Percentiles rank a stretch among this genome's conserved stretches.
phyloP scores from a whole-genome alignment of 2,888 invertebrate species.

The Tipula vernalis region DNA sequence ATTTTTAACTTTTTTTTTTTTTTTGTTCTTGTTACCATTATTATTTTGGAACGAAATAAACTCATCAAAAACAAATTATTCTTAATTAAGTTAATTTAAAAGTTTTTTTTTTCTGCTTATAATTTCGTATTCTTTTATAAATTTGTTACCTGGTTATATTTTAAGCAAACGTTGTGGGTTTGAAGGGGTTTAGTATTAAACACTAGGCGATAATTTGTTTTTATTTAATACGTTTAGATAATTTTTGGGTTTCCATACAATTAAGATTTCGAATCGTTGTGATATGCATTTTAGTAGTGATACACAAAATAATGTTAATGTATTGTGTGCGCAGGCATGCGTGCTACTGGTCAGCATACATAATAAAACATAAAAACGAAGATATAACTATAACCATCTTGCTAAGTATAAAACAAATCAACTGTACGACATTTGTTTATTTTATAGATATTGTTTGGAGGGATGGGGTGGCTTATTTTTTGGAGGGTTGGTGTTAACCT shows the following conservation, averaged over 20 bases:
- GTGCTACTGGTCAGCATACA: neutral
- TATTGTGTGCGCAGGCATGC: neutral
- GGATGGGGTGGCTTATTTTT: neutral
- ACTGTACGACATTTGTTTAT: neutral
- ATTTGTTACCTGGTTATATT: neutral
- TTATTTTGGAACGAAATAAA: neutral
- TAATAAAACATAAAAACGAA: neutral
- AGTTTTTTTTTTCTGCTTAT: neutral
- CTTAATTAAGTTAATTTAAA: slow-evolving; percentile 4
- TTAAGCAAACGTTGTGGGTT: neutral
- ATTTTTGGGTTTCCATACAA: neutral
- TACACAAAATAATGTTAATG: neutral
- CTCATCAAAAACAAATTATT: slow-evolving; percentile 4
- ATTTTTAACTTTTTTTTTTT: neutral
- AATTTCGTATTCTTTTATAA: neutral
- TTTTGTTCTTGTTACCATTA: neutral
- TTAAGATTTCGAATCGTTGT: neutral
- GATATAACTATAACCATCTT: neutral
- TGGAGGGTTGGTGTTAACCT: neutral
- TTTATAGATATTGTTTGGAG: neutral
- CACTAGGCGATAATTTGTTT: neutral
- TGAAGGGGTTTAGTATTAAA: neutral
- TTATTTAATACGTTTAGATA: neutral
- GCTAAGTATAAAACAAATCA: neutral
- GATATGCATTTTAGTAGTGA: neutral